phyloP scores from a whole-genome alignment of 2,797 vertebrate species.

The Urosaurus nigricauda region DNA sequence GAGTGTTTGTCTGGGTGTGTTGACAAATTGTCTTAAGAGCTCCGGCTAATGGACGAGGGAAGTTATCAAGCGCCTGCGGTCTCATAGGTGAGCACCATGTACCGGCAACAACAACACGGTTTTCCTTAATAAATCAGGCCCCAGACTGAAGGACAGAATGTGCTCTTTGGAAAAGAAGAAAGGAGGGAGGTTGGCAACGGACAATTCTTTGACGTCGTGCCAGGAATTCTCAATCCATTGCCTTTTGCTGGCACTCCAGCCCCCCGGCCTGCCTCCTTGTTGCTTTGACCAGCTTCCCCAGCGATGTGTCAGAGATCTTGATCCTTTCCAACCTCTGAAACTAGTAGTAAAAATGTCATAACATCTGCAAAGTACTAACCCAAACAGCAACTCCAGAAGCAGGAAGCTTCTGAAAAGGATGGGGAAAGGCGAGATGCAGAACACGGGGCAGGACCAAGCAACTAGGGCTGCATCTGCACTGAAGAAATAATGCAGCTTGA shows the following conservation, averaged over 20 bases:
- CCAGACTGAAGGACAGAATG: constrained; percentile 19
- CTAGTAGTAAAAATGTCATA: too few relatives aligned
- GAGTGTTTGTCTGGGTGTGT: constrained; percentile 44
- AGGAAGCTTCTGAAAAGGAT: background rate
- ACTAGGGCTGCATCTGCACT: too few relatives aligned
- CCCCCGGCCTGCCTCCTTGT: background rate
- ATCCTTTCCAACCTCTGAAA: background rate
- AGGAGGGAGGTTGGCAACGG: background rate
- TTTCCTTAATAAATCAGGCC: constrained; percentile 44
- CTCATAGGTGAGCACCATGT: background rate
- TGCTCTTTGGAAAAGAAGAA: background rate
- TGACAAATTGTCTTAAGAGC: constrained; percentile 57
- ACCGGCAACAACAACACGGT: background rate
- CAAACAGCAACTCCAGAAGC: background rate
- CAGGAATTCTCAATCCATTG: accelerated
- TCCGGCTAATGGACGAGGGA: constrained; percentile 16
- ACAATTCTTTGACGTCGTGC: background rate
- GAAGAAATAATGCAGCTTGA: too few relatives aligned
- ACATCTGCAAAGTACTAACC: background rate
- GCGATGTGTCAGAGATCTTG: too few relatives aligned
- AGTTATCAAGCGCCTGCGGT: background rate
- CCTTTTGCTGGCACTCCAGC: background rate
- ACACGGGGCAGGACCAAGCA: background rate
- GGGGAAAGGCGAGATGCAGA: background rate
- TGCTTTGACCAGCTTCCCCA: background rate